Base-by-base conservation (phyloP, 2,797 vertebrate genomes). In the Crenichthys baileyi region DNA sequence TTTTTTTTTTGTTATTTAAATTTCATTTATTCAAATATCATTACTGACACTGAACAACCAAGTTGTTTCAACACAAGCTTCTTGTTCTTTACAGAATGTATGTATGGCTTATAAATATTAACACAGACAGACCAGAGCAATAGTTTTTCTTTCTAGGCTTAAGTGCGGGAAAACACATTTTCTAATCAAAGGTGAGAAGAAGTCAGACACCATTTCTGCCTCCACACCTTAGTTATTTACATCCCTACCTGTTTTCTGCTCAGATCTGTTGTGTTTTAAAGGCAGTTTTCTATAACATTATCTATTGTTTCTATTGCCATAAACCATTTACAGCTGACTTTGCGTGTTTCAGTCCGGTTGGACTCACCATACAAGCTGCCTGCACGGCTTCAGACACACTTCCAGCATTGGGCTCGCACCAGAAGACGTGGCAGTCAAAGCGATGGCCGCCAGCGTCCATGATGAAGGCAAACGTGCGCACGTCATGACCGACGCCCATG, bases 291-390 rank as follows among this genome's bases (percentile, higher is more conserved):
- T 24, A 53, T 20, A 53, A 18, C 51, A 53, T 53, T 18, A 53
- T 53, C 4, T 53, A 5, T 53, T 9, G 6, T 53, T 53, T 53
- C 18, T 18, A 53, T 53, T 0, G 18, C 20, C 20, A 4, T n/a
- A 24, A 56, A 56, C 55, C 55, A 7, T 56, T 56, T 56, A 56
- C 22, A 56, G 55, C 48, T 13, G 2, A 18, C 31, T 65, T 36
- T 5, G 7, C 22, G 31, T 11, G 61, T 39, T 39, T 39, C 18
- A 36, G 63, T 67, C 18, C 24, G n/a, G 67, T 48, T 48, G 3
- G 36, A 94, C 97, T 97, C 95, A 99, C 98, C 98, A 99, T 99
- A 89, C 98, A 99, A 3, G 98, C 98, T 1, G 98, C 98, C 92
- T 99, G 98, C 8, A 99, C 98, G 0, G 98, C 98, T 93, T 99